These are phyloP conservation scores for Syrphus vitripennis DNA, from an alignment of 2,888 invertebrate genomes.

Conservation along the genomic window DNA sequence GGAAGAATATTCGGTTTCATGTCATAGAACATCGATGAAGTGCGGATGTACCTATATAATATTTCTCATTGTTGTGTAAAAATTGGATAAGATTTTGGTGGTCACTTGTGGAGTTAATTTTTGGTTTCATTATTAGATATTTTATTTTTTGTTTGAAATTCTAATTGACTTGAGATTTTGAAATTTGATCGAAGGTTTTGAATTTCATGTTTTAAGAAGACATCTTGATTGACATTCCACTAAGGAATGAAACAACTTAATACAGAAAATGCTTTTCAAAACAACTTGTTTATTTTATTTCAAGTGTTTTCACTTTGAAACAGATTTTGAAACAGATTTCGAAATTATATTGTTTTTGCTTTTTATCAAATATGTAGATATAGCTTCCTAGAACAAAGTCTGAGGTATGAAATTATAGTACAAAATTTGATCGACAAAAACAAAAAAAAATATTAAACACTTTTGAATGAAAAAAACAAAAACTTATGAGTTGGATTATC, in stretches of 20 bases:
- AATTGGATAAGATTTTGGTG: slow-evolving; percentile 18
- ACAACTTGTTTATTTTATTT: slow-evolving; percentile 45
- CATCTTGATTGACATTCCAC: slow-evolving; percentile 35
- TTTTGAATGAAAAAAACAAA: too few species aligned
- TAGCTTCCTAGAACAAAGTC: too few species aligned
- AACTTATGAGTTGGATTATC: too few species aligned
- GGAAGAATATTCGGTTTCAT: slow-evolving; percentile 42
- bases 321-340: not conserved
- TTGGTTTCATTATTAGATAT: not conserved
- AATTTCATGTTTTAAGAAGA: not conserved
- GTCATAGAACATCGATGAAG: not conserved
- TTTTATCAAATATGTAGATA: too few species aligned
- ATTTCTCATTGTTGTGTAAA: slow-evolving; percentile 12
- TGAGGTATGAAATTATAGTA: too few species aligned
- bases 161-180: slow-evolving; percentile 19
- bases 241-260: slow-evolving; percentile 39
- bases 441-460: too few species aligned
- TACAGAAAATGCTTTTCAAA: not conserved
- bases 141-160: not conserved
- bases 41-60: not conserved
- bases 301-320: not conserved
- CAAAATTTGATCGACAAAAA: too few species aligned
- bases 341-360: too few species aligned
- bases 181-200: slow-evolving; percentile 36
- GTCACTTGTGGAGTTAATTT: slow-evolving; percentile 51